A percentile compares a stretch with the other conserved stretches of the same genome.
Evolutionary conservation across 2,888 invertebrate species (phyloP).

Genomic region (Notodonta ziczac): DNA sequence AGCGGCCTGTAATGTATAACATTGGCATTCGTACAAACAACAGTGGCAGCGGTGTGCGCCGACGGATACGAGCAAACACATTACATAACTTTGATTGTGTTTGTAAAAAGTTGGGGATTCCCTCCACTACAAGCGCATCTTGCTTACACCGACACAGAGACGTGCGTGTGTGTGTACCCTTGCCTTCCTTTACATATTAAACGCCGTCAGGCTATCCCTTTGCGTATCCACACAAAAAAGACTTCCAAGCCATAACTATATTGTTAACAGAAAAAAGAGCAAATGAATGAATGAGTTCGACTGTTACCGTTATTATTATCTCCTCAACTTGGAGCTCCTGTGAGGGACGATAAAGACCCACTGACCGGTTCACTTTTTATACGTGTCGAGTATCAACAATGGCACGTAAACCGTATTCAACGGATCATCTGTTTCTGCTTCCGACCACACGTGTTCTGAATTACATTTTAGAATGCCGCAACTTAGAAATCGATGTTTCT

Average conservation of each 20-base stretch:
- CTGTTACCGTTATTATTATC: slow-evolving; percentile 82
- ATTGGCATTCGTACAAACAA: slow-evolving; percentile 81
- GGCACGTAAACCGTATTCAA: slow-evolving; percentile 79
- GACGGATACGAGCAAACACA: slow-evolving; percentile 82
- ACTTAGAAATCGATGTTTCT: neutral
- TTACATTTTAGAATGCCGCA: slow-evolving; percentile 23
- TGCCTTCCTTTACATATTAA: slow-evolving; percentile 84
- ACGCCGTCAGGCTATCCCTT: slow-evolving; percentile 83
- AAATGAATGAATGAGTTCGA: slow-evolving; percentile 82
- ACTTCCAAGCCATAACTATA: slow-evolving; percentile 69
- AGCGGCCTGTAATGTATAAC: slow-evolving; percentile 76
- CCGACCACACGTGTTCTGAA: slow-evolving; percentile 61
- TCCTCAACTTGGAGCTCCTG: slow-evolving; percentile 72
- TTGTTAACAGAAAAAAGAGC: slow-evolving; percentile 77
- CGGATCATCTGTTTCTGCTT: slow-evolving; percentile 71
- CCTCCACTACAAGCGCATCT: slow-evolving; percentile 81
- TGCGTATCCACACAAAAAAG: slow-evolving; percentile 80
- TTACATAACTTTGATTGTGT: slow-evolving; percentile 85
- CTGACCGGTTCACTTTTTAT: slow-evolving; percentile 83
- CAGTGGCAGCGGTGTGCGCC: slow-evolving; percentile 70
- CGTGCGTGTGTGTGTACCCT: slow-evolving; percentile 81
- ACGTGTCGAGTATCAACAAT: slow-evolving; percentile 77
- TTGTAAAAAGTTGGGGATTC: slow-evolving; percentile 85
- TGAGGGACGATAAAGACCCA: slow-evolving; percentile 74
- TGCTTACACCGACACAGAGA: slow-evolving; percentile 61